Conservation (phyloP, 2,113 vertebrate species). For the Spheniscus mendiculus region DNA sequence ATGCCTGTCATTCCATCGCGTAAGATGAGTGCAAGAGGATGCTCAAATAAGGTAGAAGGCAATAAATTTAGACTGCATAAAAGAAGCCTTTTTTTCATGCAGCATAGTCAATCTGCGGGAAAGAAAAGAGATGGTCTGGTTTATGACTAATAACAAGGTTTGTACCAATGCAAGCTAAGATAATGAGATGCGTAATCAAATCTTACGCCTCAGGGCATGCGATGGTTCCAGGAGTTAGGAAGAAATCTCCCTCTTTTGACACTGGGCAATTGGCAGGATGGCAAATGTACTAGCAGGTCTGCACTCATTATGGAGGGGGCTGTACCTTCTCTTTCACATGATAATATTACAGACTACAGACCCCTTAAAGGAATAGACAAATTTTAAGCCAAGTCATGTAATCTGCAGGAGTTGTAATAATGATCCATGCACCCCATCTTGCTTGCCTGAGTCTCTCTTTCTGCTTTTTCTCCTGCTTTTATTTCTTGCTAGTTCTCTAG, state of each 20-base stretch:
- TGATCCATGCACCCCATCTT: not conserved
- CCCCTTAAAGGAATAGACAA: not conserved
- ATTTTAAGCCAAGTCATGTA: not conserved
- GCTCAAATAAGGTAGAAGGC: not conserved
- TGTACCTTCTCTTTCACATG: not conserved
- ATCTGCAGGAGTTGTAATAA: not conserved
- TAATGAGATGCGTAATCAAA: not conserved
- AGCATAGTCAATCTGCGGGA: not conserved
- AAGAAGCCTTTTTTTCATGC: not conserved
- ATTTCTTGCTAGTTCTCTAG: not conserved
- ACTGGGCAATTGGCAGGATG: not conserved
- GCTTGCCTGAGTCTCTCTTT: not conserved
- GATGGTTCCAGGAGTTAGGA: not conserved
- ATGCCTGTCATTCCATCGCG: not conserved
- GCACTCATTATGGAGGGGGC: not conserved
- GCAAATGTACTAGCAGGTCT: not conserved
- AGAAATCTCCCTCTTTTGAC: not conserved
- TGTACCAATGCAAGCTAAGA: not conserved
- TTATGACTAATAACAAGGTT: conserved; percentile 17
- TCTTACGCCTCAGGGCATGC: not conserved
- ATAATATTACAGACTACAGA: not conserved
- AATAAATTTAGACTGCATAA: not conserved
- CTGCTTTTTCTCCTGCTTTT: not conserved
- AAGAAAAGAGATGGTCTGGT: not conserved
- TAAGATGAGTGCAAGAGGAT: not conserved